phyloP scores from a whole-genome alignment of 2,113 vertebrate species.

The Madoqua kirkii region DNA sequence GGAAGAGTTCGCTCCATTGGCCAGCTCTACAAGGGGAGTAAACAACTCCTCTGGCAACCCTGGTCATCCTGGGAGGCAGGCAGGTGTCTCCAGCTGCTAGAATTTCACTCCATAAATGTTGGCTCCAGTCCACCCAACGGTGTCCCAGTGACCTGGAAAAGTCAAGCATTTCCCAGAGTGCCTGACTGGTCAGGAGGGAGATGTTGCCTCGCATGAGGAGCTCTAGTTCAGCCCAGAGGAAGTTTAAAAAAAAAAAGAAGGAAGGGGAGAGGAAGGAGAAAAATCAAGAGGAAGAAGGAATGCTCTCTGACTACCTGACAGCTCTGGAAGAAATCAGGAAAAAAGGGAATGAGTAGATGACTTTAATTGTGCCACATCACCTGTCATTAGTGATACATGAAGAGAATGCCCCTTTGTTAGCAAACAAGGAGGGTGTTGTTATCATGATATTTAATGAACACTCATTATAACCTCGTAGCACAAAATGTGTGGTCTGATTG shows the following conservation, averaged over 20 bases:
- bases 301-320: neutral
- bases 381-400: conserved; percentile 37
- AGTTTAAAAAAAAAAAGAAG: neutral
- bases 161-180: neutral
- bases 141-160: conserved; percentile 59
- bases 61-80: neutral
- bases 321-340: conserved; percentile 35
- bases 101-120: conserved; percentile 2
- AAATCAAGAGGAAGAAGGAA: neutral
- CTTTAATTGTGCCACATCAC: neutral
- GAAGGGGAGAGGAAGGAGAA: neutral
- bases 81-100: neutral
- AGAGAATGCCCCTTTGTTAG: conserved; percentile 67
- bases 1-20: neutral
- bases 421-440: conserved; percentile 67
- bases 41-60: neutral
- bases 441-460: conserved; percentile 63
- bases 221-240: neutral
- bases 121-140: conserved; percentile 5
- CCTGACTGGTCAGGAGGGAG: neutral
- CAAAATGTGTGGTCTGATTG: conserved; percentile 59
- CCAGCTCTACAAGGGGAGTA: neutral
- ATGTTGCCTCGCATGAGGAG: neutral
- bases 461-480: conserved; percentile 61
- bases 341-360: conserved; percentile 19